These are phyloP conservation scores for Erethizon dorsatum DNA, from an alignment of 2,797 vertebrate species.

Conservation along the genomic window DNA sequence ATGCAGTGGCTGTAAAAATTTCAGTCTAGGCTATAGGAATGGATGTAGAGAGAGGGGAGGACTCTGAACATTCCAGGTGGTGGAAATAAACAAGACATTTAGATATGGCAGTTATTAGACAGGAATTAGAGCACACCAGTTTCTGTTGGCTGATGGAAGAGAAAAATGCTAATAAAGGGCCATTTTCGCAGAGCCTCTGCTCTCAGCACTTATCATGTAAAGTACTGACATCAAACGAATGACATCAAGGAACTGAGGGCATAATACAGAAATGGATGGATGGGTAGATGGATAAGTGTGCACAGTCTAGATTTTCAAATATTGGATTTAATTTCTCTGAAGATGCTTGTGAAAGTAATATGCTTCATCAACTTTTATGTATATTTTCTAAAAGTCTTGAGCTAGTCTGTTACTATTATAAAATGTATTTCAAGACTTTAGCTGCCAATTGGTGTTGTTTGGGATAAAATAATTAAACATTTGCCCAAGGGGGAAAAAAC, in stretches of 20 bases:
- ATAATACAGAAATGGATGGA: not conserved
- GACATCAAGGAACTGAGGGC: not conserved
- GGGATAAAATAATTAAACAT: conserved; percentile 7
- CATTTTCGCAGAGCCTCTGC: not conserved
- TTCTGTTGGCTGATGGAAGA: not conserved
- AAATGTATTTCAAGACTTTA: conserved; percentile 40
- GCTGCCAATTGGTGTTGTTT: not conserved
- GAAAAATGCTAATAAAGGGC: not conserved
- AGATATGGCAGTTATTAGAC: not conserved
- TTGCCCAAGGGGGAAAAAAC: not conserved
- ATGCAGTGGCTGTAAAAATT: not conserved
- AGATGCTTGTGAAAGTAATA: conserved; percentile 2
- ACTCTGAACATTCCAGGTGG: not conserved
- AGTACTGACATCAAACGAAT: not conserved
- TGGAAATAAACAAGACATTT: conserved; percentile 45
- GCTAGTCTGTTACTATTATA: not conserved
- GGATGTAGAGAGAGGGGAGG: not conserved
- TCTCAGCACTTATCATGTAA: not conserved
- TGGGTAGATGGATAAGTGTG: not conserved
- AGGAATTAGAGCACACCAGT: not conserved
- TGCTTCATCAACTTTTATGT: not conserved
- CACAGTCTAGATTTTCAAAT: not conserved
- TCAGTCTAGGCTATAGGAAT: not conserved
- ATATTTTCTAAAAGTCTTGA: not conserved
- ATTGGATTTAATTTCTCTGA: conserved; percentile 37